Conservation (phyloP, 1,140 invertebrate species). For the Lutraria rhynchaena region DNA sequence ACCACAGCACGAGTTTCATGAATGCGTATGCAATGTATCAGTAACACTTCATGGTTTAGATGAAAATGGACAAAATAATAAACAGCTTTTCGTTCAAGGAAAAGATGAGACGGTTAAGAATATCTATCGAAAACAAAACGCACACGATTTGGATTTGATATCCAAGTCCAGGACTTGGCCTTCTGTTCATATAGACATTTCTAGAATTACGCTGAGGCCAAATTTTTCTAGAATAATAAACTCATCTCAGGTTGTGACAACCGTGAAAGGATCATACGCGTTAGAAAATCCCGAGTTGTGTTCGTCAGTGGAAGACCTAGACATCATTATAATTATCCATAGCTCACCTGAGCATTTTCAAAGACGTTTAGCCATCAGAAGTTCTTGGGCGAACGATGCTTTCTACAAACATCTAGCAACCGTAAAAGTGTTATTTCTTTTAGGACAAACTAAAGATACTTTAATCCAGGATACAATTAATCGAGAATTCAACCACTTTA, state of each 20-base stretch:
- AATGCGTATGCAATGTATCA: no score
- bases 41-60: no score
- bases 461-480: conserved; percentile 57
- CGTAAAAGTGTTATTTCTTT: conserved; percentile 85
- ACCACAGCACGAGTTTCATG: no score
- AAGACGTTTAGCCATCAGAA: conserved; percentile 68
- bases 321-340: conserved; percentile 72
- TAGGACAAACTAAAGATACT: conserved; percentile 85
- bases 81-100: no score
- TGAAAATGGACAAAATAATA: no score
- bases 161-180: no score
- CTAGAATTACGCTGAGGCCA: conserved; percentile 16
- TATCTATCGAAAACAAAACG: no score
- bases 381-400: conserved; percentile 76
- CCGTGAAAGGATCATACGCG: conserved; percentile 58
- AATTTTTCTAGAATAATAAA: conserved; percentile 14
- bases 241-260: neutral
- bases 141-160: no score
- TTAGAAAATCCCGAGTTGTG: conserved; percentile 69
- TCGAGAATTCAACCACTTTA: conserved; percentile 64
- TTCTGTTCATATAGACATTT: no score
- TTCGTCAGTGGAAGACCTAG: conserved; percentile 55
- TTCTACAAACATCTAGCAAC: conserved; percentile 59
- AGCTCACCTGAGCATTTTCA: conserved; percentile 69
- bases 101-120: no score